Evolutionary conservation across 2,797 vertebrate genomes (phyloP).

Genomic region (Apogon hyalosoma): DNA sequence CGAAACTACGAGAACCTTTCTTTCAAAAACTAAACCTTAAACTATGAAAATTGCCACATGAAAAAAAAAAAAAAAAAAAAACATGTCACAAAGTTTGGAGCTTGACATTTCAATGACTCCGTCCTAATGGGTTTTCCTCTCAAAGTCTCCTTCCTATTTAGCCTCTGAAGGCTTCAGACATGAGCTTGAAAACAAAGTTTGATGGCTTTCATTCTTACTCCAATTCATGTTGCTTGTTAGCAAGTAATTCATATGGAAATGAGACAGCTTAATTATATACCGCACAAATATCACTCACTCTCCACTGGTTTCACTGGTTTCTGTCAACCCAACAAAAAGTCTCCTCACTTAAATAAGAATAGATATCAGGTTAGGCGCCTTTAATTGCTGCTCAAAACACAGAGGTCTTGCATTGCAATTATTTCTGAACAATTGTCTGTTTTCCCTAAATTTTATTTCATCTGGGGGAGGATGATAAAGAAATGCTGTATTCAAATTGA

Average conservation of each 20-base stretch:
- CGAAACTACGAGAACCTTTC: conserved; percentile 16
- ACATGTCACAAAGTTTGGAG: conserved; percentile 34
- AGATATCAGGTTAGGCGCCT: conserved; percentile 23
- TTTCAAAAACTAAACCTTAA: neutral
- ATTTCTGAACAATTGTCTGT: conserved; percentile 32
- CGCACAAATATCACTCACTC: conserved; percentile 55
- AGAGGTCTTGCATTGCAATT: conserved; percentile 25
- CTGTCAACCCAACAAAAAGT: conserved; percentile 37
- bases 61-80: conserved; percentile 48
- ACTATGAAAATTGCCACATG: conserved; percentile 24
- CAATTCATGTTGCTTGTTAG: conserved; percentile 51
- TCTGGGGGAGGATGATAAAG: conserved; percentile 11
- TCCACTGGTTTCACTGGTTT: conserved; percentile 58
- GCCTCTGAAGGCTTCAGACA: conserved; percentile 46
- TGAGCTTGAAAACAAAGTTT: conserved; percentile 52
- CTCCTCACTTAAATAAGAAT: conserved; percentile 9
- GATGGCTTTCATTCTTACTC: conserved; percentile 52
- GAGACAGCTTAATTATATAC: conserved; percentile 62
- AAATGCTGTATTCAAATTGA: conserved; percentile 34
- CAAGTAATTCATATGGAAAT: conserved; percentile 70
- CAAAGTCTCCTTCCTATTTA: conserved; percentile 47
- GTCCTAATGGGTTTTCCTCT: conserved; percentile 49
- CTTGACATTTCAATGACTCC: conserved; percentile 56
- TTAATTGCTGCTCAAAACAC: conserved; percentile 37
- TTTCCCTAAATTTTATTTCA: conserved; percentile 27